A percentile compares a stretch with the other conserved stretches of the same genome.
Evolutionary conservation across 2,113 vertebrate species (phyloP).

Genomic region (Butorides virescens): DNA sequence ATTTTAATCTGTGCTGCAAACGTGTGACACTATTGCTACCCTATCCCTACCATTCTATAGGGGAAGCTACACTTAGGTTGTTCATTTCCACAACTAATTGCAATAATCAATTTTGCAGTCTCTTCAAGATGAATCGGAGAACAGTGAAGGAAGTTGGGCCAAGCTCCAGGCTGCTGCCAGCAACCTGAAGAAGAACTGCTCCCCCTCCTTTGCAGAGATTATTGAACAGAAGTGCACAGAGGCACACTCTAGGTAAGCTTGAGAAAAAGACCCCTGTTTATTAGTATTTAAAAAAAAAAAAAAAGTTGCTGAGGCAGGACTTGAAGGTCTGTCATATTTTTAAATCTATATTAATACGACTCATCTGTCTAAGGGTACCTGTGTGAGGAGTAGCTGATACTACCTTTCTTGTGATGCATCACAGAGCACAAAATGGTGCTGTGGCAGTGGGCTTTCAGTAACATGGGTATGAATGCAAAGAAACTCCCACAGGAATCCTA

Average conservation of each 20-base stretch:
- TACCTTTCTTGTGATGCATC: neutral
- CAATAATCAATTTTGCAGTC: slow-evolving; percentile 61
- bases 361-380: neutral
- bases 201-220: slow-evolving; percentile 67
- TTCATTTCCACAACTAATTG: neutral
- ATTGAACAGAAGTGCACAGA: slow-evolving; percentile 68
- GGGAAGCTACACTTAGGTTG: neutral
- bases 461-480: neutral
- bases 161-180: slow-evolving; percentile 62
- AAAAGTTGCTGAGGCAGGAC: neutral
- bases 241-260: slow-evolving; percentile 72
- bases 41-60: neutral
- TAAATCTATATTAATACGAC: neutral
- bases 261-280: neutral
- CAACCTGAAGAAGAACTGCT: slow-evolving; percentile 70
- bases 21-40: neutral
- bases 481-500: neutral
- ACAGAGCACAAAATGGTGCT: neutral
- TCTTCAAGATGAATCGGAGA: slow-evolving; percentile 77
- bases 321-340: neutral
- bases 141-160: slow-evolving; percentile 72
- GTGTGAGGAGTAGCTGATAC: neutral
- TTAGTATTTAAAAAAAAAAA: neutral
- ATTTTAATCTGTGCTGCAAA: neutral
- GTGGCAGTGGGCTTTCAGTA: neutral